These are phyloP conservation scores for Drosophila lacteicornis DNA, from an alignment of 1,140 invertebrate species.

Conservation along the genomic window DNA sequence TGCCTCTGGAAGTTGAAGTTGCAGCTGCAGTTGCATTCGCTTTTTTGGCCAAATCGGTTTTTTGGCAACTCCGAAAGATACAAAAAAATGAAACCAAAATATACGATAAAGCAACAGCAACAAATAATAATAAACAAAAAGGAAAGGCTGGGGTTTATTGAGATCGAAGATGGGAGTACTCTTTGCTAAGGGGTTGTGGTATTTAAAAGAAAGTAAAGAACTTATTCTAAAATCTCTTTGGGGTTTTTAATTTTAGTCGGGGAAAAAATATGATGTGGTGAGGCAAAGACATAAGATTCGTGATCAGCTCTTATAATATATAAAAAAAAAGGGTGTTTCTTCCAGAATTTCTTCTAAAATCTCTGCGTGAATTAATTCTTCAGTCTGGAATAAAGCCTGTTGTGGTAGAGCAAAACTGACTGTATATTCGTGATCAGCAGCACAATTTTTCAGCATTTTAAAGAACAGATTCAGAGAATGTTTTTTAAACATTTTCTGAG, in stretches of 20 bases:
- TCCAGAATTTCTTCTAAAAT: no score
- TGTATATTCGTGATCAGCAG: neutral
- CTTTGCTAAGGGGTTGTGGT: neutral
- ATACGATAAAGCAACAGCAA: slow-evolving; percentile 46
- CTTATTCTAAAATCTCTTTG: no score
- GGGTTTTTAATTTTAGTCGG: neutral
- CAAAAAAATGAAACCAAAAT: slow-evolving; percentile 52
- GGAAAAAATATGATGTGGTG: neutral
- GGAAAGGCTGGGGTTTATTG: neutral
- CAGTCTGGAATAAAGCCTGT: no score
- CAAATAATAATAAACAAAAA: slow-evolving; percentile 41
- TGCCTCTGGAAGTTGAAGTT: slow-evolving; percentile 42
- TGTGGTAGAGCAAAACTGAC: no score
- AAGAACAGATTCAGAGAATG: neutral
- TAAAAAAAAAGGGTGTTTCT: neutral
- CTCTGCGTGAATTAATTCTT: no score
- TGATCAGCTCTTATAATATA: neutral
- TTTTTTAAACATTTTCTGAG: neutral
- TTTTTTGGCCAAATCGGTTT: slow-evolving; percentile 53
- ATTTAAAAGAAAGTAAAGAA: neutral
- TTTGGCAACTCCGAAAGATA: slow-evolving; percentile 54
- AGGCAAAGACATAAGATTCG: neutral
- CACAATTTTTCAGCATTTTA: neutral
- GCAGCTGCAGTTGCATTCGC: slow-evolving; percentile 56
- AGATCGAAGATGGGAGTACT: neutral